Evolutionary conservation across 2,113 vertebrate species (phyloP).

Genomic region (Gadus macrocephalus): DNA sequence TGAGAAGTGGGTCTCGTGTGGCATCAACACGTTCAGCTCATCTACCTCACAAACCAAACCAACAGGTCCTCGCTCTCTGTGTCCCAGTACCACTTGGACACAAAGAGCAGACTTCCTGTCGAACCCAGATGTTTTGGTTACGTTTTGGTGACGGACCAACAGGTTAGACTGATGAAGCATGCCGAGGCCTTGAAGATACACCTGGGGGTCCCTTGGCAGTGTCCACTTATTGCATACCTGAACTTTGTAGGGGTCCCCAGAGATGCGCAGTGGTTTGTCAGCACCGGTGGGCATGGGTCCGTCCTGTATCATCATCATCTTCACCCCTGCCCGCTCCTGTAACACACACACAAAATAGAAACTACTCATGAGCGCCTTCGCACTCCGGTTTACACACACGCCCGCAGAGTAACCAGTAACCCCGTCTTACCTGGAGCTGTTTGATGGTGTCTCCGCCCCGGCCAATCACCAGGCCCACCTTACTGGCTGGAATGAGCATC

Average conservation of each 20-base stretch:
- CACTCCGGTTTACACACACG: background rate
- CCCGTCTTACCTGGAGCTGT: constrained; percentile 82
- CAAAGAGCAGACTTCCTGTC: too few species aligned
- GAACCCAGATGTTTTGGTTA: too few species aligned
- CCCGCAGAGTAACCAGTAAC: background rate
- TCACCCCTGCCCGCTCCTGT: constrained; percentile 91
- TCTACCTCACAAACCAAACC: background rate
- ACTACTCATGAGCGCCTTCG: too few species aligned
- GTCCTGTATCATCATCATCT: constrained; percentile 98
- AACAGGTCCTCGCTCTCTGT: background rate
- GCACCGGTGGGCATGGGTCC: constrained; percentile 89
- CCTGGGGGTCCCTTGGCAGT: background rate
- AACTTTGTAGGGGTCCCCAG: constrained; percentile 83
- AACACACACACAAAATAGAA: background rate
- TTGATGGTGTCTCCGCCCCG: constrained; percentile 96
- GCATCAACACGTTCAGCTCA: too few species aligned
- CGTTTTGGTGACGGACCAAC: too few species aligned
- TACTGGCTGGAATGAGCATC: constrained; percentile 90
- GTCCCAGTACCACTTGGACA: background rate
- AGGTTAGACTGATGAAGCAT: too few species aligned
- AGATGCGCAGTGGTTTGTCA: constrained; percentile 93
- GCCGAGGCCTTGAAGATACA: too few species aligned
- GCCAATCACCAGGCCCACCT: constrained; percentile 95
- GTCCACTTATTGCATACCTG: constrained; percentile 43
- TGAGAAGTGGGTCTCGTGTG: too few species aligned